Evolutionary conservation across 2,888 invertebrate genomes (phyloP).

Genomic region (Stenoptilia bipunctidactyla): DNA sequence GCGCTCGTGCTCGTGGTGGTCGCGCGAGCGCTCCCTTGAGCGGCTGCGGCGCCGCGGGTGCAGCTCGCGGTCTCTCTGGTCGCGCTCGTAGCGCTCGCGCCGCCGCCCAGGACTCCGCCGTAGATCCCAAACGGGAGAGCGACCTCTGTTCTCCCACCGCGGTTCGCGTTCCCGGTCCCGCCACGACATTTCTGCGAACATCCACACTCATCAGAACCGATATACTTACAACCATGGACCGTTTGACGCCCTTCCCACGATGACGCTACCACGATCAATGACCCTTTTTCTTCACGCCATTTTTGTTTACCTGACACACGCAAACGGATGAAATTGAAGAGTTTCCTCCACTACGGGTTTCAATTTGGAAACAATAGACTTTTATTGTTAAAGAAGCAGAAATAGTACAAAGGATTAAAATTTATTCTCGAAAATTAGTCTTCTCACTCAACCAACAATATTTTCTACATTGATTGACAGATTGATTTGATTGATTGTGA

Average conservation of each 20-base stretch:
- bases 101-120: conserved; percentile 35
- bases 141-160: conserved; percentile 19
- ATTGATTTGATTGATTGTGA: too few relatives aligned
- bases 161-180: conserved; percentile 22
- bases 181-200: conserved; percentile 42
- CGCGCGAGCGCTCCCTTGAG: conserved; percentile 25
- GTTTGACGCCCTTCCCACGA: conserved; percentile 17
- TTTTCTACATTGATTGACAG: too few relatives aligned
- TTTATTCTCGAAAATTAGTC: too few relatives aligned
- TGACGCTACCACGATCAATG: conserved; percentile 26
- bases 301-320: conserved; percentile 21
- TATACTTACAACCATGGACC: conserved; percentile 33
- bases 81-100: conserved; percentile 17
- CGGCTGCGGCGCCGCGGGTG: conserved; percentile 21
- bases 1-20: conserved; percentile 21
- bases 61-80: conserved; percentile 1
- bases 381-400: too few relatives aligned
- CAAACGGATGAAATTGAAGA: not conserved
- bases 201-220: conserved; percentile 36
- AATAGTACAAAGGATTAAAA: too few relatives aligned
- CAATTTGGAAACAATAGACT: too few relatives aligned
- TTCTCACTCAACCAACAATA: too few relatives aligned
- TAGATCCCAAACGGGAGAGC: conserved; percentile 48
- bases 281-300: conserved; percentile 30
- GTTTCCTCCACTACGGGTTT: too few relatives aligned